Conservation (phyloP, 2,113 vertebrate species). For the Istiophorus platypterus region DNA sequence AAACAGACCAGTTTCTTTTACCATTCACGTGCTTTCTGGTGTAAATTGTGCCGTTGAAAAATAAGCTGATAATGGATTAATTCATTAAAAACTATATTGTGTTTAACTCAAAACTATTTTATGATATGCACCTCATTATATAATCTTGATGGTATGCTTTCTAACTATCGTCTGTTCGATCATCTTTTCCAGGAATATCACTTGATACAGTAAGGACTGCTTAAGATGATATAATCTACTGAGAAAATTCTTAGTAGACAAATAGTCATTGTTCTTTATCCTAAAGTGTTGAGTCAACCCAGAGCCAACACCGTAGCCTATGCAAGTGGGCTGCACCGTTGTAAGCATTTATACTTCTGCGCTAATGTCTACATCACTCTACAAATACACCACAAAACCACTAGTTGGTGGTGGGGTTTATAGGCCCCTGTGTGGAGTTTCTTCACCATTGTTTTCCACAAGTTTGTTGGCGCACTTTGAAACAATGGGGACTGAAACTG, state of each 20-base stretch:
- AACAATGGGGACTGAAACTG: no score
- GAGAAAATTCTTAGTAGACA: background rate
- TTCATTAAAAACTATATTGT: background rate
- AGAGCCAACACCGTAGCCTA: no score
- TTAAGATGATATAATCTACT: background rate
- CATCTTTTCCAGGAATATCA: background rate
- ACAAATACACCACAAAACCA: no score
- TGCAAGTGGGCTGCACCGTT: no score
- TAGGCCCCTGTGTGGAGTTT: no score
- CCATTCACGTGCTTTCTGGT: background rate
- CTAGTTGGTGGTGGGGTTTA: no score
- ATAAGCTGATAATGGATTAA: background rate
- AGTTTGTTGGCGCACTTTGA: no score
- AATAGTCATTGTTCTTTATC: background rate
- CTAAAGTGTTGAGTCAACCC: no score
- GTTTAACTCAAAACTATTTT: background rate
- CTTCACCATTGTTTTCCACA: no score
- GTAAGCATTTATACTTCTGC: no score
- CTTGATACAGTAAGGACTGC: constrained; percentile 9
- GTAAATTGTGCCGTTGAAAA: background rate
- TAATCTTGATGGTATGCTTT: background rate
- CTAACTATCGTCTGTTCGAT: background rate
- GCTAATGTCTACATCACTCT: no score
- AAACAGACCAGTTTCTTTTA: background rate
- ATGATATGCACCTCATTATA: background rate